Percentiles rank a stretch among this genome's conserved stretches.
These are phyloP conservation scores for Charadrius vociferus DNA, from an alignment of 2,113 vertebrate genomes.

Conservation along the genomic window DNA sequence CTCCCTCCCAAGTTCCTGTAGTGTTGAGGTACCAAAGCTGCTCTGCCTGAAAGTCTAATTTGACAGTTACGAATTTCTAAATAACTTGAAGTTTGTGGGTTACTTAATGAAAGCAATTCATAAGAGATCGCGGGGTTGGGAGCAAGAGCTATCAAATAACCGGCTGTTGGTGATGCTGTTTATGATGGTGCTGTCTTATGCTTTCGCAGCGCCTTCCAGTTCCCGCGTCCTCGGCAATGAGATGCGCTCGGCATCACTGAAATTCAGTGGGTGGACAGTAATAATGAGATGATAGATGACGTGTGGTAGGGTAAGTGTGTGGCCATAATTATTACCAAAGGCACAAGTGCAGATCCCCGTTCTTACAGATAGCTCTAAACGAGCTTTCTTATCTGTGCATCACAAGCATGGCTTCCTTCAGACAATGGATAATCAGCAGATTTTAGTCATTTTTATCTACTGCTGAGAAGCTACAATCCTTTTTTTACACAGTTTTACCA, in stretches of 20 bases:
- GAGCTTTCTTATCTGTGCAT: not conserved
- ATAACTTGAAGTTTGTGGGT: not conserved
- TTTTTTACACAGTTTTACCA: not conserved
- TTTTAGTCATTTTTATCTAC: not conserved
- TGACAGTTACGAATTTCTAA: not conserved
- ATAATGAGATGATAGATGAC: not conserved
- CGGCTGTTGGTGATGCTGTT: not conserved
- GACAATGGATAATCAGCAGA: not conserved
- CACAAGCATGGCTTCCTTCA: not conserved
- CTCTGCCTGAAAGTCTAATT: not conserved
- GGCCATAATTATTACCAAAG: not conserved
- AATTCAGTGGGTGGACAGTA: conserved; percentile 6
- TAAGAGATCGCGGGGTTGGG: not conserved
- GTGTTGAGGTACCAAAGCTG: not conserved
- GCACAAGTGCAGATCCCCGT: not conserved
- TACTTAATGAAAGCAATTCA: not conserved
- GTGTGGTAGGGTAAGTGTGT: not conserved
- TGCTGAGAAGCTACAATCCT: not conserved
- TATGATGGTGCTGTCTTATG: not conserved
- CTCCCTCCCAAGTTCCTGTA: not conserved
- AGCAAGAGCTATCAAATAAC: not conserved
- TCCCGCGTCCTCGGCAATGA: not conserved
- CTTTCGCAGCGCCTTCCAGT: not conserved
- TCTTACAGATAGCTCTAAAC: not conserved
- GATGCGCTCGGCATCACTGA: not conserved